phyloP scores from a whole-genome alignment of 2,113 vertebrate species.

The Scalopus aquaticus region DNA sequence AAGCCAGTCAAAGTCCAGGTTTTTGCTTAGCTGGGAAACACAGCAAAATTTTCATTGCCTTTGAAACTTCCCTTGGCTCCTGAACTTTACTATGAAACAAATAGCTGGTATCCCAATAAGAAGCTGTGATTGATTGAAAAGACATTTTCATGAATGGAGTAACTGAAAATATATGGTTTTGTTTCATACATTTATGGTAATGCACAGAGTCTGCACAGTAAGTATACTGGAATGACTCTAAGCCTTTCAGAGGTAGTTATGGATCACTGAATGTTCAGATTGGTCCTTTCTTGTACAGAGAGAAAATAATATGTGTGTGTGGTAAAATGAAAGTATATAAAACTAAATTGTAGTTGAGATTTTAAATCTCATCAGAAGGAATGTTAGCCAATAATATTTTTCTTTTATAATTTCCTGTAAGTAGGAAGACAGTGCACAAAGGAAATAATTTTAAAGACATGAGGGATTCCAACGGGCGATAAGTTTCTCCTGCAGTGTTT shows the following conservation, averaged over 20 bases:
- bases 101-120: conserved; percentile 58
- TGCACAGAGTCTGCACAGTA: conserved; percentile 59
- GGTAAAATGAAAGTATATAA: conserved; percentile 8
- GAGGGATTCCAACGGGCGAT: background rate
- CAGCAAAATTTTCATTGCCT: conserved; percentile 49
- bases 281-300: conserved; percentile 19
- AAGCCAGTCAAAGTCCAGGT: background rate
- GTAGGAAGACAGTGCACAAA: conserved; percentile 41
- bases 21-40: conserved; percentile 36
- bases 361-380: background rate
- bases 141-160: conserved; percentile 73
- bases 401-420: conserved; percentile 52
- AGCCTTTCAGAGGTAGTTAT: conserved; percentile 67
- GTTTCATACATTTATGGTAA: conserved; percentile 71
- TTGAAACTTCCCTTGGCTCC: conserved; percentile 52
- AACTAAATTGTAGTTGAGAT: conserved; percentile 38
- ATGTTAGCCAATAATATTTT: background rate
- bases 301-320: conserved; percentile 38
- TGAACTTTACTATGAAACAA: conserved; percentile 54
- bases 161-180: conserved; percentile 74
- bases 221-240: conserved; percentile 61
- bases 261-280: conserved; percentile 51
- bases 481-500: background rate
- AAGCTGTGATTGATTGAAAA: conserved; percentile 74
- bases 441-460: conserved; percentile 32